A percentile compares a stretch with the other conserved stretches of the same genome.
phyloP scores from a whole-genome alignment of 2,888 invertebrate genomes.

The Sphaerophoria rueppellii region DNA sequence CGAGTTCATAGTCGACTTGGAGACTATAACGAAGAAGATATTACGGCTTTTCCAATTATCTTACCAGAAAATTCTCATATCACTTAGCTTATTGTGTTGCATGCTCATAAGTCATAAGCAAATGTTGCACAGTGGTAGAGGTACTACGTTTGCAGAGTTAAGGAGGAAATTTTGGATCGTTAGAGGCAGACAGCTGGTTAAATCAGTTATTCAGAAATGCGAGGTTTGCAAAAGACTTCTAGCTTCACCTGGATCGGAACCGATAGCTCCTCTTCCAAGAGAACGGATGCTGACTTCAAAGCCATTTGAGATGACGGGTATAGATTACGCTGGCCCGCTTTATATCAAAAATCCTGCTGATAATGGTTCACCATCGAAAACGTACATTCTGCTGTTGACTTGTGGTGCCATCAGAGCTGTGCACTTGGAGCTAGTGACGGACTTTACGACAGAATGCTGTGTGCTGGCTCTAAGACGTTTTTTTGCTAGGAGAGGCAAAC shows the following conservation, averaged over 20 bases:
- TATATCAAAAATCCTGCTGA: conserved; percentile 17
- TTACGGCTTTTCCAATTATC: conserved; percentile 23
- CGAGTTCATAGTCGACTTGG: conserved; percentile 21
- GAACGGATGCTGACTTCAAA: conserved; percentile 25
- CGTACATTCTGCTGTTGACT: conserved; percentile 14
- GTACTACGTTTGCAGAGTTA: conserved; percentile 10
- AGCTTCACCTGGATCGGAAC: conserved; percentile 20
- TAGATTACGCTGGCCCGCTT: conserved; percentile 27
- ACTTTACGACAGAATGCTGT: background rate
- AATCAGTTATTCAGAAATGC: conserved; percentile 10
- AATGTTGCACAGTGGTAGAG: conserved; percentile 22
- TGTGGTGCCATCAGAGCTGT: conserved; percentile 40
- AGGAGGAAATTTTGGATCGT: conserved; percentile 29
- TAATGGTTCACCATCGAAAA: conserved; percentile 1
- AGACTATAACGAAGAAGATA: conserved; percentile 5
- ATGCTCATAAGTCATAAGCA: background rate
- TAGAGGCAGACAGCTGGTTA: conserved; percentile 26
- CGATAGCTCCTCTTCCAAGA: conserved; percentile 27
- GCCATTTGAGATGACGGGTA: conserved; percentile 29
- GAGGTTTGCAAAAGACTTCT: conserved; percentile 5
- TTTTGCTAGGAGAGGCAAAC: background rate
- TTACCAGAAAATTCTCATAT: background rate
- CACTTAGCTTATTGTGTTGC: background rate
- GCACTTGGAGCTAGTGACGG: conserved; percentile 26
- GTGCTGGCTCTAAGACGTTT: background rate